Base-by-base conservation (phyloP, 2,888 invertebrate genomes). In the Clistopyga incitator region DNA sequence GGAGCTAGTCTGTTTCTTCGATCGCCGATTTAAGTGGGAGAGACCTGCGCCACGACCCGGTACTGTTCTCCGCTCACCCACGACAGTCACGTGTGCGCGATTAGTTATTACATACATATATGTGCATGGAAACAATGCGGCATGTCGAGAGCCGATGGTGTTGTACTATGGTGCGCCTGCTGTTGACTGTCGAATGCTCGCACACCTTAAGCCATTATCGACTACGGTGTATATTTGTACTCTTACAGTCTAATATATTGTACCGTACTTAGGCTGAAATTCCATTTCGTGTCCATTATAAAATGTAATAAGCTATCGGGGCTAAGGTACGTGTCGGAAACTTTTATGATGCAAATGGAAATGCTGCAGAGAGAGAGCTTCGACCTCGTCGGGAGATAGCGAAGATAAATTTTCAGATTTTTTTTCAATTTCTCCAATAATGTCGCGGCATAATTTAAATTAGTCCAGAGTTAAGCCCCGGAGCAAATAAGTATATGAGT, bases 1-100 rank as follows among this genome's bases (percentile, higher is more conserved):
- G 18, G 18, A 45, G 18, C 25, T 25, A 47, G 47, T 47, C 59
- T 34, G 50, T 38, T 64, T 68, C 23, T 50, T 38, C 42, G 52
- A 75, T 34, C 23, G 38, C n/a, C 8, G 20, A 20, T 23, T 54
- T 23, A 38, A 50, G 59, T 61, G 18, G 61, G 70, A n/a, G 61
- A 61, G 70, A 61, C 25, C 75, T 61, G 76, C 64, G 47, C 76
- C 81, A 54, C 64, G 81, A 72, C 64, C 76, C 81, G 76, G 71
- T 77, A 72, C 77, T 72, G 77, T 50, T 67, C 76, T 81, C 81
- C 76, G 77, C 50, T 81, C 77, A 81, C 81, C 77, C 81, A 81
- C 77, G 71, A 77, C 72, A 77, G 81, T 81, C 81, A 81, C 81
- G 81, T 77, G 81, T 77, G 72, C 81, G 77, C 77, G 81, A 81